These are phyloP conservation scores for Fulica atra DNA, from an alignment of 2,113 vertebrate species.

Conservation along the genomic window DNA sequence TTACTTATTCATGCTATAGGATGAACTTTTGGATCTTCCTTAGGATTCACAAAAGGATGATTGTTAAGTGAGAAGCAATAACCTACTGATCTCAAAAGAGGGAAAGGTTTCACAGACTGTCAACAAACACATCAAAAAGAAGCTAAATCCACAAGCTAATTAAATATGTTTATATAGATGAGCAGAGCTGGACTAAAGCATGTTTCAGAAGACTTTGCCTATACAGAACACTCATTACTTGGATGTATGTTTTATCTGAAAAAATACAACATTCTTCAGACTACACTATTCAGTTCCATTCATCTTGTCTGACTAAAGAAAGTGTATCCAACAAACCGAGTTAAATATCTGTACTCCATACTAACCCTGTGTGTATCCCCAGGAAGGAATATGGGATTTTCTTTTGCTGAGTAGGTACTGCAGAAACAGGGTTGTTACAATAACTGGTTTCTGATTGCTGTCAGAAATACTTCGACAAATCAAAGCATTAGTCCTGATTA, in stretches of 20 bases:
- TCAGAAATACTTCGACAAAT: background rate
- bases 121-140: slow-evolving; percentile 3
- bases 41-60: background rate
- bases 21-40: background rate
- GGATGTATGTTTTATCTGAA: background rate
- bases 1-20: background rate
- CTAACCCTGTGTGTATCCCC: background rate
- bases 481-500: background rate
- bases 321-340: background rate
- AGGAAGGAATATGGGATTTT: background rate
- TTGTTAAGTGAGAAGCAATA: background rate
- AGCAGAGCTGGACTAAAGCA: background rate
- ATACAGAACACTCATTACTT: background rate
- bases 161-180: background rate
- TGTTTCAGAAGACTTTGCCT: background rate
- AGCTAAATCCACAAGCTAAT: slow-evolving; percentile 1
- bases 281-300: background rate
- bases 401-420: background rate
- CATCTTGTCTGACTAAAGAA: background rate
- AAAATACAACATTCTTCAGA: background rate
- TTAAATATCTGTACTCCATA: background rate
- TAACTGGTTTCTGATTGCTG: background rate
- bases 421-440: background rate
- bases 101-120: background rate
- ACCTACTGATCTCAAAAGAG: background rate